Evolutionary conservation across 2,797 vertebrate species (phyloP).

Genomic region (Eleutherodactylus coqui): DNA sequence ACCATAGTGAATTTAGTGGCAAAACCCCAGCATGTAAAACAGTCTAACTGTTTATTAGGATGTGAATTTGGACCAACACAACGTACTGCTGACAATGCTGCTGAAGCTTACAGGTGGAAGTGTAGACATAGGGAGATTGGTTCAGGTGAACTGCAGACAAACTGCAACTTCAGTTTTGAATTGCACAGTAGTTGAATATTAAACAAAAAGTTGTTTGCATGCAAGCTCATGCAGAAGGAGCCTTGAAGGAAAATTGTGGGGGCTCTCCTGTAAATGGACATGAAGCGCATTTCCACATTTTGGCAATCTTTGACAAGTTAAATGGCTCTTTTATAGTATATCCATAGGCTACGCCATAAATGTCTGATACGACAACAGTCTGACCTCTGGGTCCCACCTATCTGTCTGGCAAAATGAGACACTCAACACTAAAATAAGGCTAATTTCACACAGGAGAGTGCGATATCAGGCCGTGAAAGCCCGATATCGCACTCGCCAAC

Average conservation of each 20-base stretch:
- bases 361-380: not conserved
- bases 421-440: not conserved
- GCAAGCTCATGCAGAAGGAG: not conserved
- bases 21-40: too few species aligned
- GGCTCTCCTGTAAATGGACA: not conserved
- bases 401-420: not conserved
- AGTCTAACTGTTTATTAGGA: too few species aligned
- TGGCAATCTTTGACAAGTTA: too few species aligned
- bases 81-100: not conserved
- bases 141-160: not conserved
- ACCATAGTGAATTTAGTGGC: too few species aligned
- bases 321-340: not conserved
- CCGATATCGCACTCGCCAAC: too few species aligned
- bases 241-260: not conserved
- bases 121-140: not conserved
- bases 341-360: not conserved
- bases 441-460: too few species aligned
- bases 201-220: not conserved
- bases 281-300: not conserved
- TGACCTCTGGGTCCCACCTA: not conserved
- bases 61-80: not conserved
- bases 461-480: too few species aligned
- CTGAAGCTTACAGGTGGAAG: not conserved
- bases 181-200: not conserved
- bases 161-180: not conserved